phyloP scores from a whole-genome alignment of 2,113 vertebrate species.

The Cygnus atratus region DNA sequence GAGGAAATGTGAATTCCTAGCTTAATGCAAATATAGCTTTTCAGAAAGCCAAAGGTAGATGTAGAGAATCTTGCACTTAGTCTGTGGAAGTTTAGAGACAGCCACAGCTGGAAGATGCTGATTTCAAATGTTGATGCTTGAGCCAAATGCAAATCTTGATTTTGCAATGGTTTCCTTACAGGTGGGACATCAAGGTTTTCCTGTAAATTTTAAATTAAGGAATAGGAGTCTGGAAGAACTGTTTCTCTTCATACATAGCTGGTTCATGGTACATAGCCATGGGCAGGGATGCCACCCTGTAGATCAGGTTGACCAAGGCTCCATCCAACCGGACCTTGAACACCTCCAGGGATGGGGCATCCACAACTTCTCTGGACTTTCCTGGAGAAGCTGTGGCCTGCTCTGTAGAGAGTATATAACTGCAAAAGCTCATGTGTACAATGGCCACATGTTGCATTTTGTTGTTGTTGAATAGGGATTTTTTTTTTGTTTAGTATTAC shows the following conservation, averaged over 20 bases:
- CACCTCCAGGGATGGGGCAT: too few relatives aligned
- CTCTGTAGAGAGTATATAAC: neutral
- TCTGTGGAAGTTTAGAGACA: neutral
- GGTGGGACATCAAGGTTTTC: neutral
- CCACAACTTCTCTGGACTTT: neutral
- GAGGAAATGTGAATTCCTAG: neutral
- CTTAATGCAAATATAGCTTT: neutral
- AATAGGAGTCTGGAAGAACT: neutral
- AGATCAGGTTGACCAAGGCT: too few relatives aligned
- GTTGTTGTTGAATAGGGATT: neutral
- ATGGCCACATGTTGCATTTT: neutral
- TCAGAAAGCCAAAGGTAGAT: neutral
- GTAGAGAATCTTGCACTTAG: neutral
- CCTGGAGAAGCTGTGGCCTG: neutral
- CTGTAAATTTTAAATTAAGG: neutral
- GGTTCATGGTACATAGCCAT: too few relatives aligned
- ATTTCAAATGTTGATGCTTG: neutral
- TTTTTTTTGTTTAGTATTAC: neutral
- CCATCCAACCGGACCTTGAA: too few relatives aligned
- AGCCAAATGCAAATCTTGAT: neutral
- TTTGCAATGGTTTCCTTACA: neutral
- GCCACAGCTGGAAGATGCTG: neutral
- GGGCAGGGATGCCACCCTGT: too few relatives aligned
- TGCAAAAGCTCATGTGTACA: neutral
- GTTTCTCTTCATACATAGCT: neutral